Evolutionary conservation across 37 sponge, comb jelly and placozoan species (phyloP), one percentile per base, ranked within the genome.

Genomic region (Oopsacas minuta): DNA sequence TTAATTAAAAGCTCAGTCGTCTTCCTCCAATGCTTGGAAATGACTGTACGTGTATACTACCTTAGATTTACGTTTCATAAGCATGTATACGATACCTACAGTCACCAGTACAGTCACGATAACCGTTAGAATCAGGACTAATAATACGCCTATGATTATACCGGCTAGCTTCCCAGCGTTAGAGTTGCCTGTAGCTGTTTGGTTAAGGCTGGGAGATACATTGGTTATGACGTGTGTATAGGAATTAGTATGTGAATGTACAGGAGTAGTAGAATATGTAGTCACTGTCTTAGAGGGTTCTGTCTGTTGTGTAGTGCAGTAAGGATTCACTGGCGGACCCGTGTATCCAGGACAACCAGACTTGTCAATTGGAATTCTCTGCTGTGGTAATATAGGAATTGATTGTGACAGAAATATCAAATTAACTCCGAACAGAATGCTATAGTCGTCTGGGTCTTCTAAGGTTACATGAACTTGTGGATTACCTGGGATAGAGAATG

Each of bases 1-100:
- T 42, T 42, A 42, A 15, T 42, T 42, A 42, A 15, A 42, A 42
- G 49, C 49, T 17, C 75, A 61, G 30, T 61, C 75, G 22, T 61
- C 75, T 12, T 61, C 75, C 75, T 61, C 75, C 75, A 61, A 61
- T 7, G 75, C 75, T 5, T n/a, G 75, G 75, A 61, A 61, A 5
- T 61, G 75, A 34, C 75, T 61, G 75, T 61, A 61, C 28, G 75
- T 61, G 75, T 61, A 61, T 3, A 25, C 75, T 3, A 25, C 75
- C 22, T 12, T 61, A n/a, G 7, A 7, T 12, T 61, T 61, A 5
- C 30, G 20, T 34, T 61, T 61, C 5, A 25, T 32, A 3, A 61
- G 1, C 3, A 20, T 3, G 17, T 12, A 61, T 10, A 61, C 75
- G 32, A 61, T 34, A 3, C 75, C 20, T n/a, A 12, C 1, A 12